A percentile compares a stretch with the other conserved stretches of the same genome.
Conservation (phyloP, 2,888 invertebrate species). For the Molanna angustata region DNA sequence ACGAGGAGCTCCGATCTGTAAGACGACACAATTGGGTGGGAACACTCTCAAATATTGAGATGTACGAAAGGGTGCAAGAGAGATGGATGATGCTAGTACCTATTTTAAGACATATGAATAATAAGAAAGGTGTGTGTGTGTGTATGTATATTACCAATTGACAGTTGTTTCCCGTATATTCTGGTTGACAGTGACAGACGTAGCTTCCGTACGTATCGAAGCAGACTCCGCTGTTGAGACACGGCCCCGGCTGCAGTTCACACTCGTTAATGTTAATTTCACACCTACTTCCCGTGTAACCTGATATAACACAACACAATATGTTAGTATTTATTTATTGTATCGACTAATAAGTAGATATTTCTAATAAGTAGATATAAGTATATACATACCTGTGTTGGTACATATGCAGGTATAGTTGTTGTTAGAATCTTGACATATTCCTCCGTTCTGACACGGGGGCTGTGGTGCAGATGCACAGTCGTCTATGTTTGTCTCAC, state of each 20-base stretch:
- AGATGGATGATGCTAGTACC: too few relatives aligned
- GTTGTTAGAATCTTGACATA: slow-evolving; percentile 70
- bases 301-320: slow-evolving; percentile 38
- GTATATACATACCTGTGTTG: slow-evolving; percentile 57
- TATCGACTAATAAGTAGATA: too few relatives aligned
- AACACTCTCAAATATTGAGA: too few relatives aligned
- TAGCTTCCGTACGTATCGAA: slow-evolving; percentile 80
- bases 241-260: slow-evolving; percentile 58
- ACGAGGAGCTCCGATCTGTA: too few relatives aligned
- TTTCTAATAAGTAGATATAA: neutral
- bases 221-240: slow-evolving; percentile 71
- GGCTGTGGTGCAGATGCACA: slow-evolving; percentile 58
- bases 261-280: slow-evolving; percentile 82
- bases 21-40: too few relatives aligned
- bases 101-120: too few relatives aligned
- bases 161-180: slow-evolving; percentile 79
- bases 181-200: slow-evolving; percentile 72
- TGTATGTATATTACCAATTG: slow-evolving; percentile 60
- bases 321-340: too few relatives aligned
- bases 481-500: slow-evolving; percentile 74
- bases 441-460: slow-evolving; percentile 70
- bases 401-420: slow-evolving; percentile 77
- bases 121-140: too few relatives aligned
- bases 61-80: too few relatives aligned
- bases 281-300: slow-evolving; percentile 71